Conservation (phyloP, 2,888 invertebrate genomes). For the Dermolepida albohirtum region DNA sequence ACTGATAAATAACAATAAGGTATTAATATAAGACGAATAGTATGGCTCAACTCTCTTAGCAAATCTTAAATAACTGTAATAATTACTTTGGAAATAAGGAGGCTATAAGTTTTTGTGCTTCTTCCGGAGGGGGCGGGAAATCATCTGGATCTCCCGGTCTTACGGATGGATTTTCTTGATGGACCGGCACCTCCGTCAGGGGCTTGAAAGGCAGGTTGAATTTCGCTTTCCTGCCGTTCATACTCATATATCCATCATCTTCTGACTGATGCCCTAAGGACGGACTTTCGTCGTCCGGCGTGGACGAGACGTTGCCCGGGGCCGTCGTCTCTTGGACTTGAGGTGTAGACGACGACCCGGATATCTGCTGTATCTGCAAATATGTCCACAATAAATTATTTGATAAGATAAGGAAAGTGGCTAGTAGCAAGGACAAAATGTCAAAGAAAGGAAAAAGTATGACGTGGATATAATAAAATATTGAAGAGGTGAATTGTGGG, state of each 20-base stretch:
- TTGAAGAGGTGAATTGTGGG: no score
- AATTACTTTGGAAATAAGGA: slow-evolving; percentile 80
- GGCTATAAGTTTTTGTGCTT: slow-evolving; percentile 81
- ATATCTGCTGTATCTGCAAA: slow-evolving; percentile 66
- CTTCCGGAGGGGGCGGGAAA: slow-evolving; percentile 82
- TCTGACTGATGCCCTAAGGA: slow-evolving; percentile 87
- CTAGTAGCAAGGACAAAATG: no score
- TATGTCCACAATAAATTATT: slow-evolving; percentile 54
- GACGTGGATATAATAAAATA: no score
- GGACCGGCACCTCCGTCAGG: slow-evolving; percentile 68
- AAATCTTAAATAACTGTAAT: background rate
- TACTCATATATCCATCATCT: slow-evolving; percentile 93
- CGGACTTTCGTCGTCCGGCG: slow-evolving; percentile 78
- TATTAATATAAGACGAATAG: no score
- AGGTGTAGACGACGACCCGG: slow-evolving; percentile 59
- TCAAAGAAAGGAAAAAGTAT: background rate
- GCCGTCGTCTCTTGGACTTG: slow-evolving; percentile 66
- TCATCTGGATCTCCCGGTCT: slow-evolving; percentile 65
- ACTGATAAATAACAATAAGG: no score
- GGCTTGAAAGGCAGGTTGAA: slow-evolving; percentile 79
- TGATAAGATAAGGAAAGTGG: no score
- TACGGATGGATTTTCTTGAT: slow-evolving; percentile 65
- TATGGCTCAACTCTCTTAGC: no score
- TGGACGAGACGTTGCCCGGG: slow-evolving; percentile 64
- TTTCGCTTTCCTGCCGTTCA: slow-evolving; percentile 86